Conservation (phyloP, 2,797 vertebrate species). For the Phyllotis vaccarum region DNA sequence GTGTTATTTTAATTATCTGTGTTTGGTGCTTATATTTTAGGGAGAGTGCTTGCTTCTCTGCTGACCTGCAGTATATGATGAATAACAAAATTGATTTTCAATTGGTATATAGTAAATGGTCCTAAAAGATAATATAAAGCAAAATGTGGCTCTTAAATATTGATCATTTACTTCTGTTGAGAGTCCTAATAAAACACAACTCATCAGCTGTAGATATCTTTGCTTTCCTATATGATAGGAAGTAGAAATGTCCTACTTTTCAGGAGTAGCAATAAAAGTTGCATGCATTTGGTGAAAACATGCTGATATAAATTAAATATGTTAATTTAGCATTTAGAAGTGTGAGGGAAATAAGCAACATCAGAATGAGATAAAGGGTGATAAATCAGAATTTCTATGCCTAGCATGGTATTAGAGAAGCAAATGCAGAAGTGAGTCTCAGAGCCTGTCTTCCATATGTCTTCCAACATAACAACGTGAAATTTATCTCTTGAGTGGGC, state of each 20-base stretch:
- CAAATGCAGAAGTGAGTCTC: neutral
- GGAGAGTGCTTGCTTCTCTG: neutral
- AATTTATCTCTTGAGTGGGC: slow-evolving; percentile 69
- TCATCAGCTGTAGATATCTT: neutral
- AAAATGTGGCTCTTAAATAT: neutral
- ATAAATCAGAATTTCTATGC: slow-evolving; percentile 31
- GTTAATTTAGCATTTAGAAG: slow-evolving; percentile 37
- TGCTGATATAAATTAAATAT: neutral
- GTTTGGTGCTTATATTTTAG: neutral
- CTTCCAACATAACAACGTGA: slow-evolving; percentile 46
- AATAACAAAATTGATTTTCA: neutral
- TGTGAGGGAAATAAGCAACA: neutral
- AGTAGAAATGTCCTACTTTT: neutral
- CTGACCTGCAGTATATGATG: neutral
- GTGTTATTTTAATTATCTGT: neutral
- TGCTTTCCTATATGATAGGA: neutral
- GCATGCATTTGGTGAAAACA: neutral
- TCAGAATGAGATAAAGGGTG: slow-evolving; percentile 8
- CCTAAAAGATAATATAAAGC: neutral
- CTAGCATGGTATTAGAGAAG: neutral
- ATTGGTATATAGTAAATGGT: neutral
- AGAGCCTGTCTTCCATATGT: slow-evolving; percentile 34
- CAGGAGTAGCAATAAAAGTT: neutral
- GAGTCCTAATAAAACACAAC: neutral
- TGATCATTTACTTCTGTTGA: neutral